Evolutionary conservation across 2,888 invertebrate species (phyloP).

Genomic region (Apodemia duryi): DNA sequence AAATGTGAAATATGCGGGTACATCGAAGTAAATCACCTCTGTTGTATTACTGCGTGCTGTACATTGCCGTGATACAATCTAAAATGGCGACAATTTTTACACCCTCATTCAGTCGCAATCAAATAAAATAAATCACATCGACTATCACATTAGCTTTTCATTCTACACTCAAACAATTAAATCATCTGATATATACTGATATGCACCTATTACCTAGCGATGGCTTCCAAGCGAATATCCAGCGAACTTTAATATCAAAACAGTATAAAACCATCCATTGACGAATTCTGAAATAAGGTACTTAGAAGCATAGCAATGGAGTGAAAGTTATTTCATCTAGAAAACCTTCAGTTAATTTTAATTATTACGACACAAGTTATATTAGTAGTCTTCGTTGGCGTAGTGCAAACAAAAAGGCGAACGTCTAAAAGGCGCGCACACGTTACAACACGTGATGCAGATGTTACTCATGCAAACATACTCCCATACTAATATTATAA

Average conservation of each 20-base stretch:
- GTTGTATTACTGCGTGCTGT: no score
- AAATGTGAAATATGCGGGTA: no score
- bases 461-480: no score
- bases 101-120: no score
- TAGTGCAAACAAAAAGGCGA: background rate
- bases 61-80: no score
- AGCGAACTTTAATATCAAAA: slow-evolving; percentile 49
- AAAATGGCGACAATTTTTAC: background rate
- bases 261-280: slow-evolving; percentile 45
- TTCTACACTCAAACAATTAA: slow-evolving; percentile 30
- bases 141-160: background rate
- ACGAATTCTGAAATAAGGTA: slow-evolving; percentile 7
- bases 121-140: background rate
- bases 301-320: slow-evolving; percentile 5
- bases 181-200: slow-evolving; percentile 53
- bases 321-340: background rate
- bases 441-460: background rate
- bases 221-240: slow-evolving; percentile 29
- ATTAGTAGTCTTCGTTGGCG: no score
- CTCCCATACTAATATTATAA: no score
- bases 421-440: background rate
- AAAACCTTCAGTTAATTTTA: background rate
- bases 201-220: slow-evolving; percentile 43
- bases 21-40: no score
- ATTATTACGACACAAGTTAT: background rate